Base-by-base conservation (phyloP, 2,888 invertebrate genomes). In the Bellardia pandia region DNA sequence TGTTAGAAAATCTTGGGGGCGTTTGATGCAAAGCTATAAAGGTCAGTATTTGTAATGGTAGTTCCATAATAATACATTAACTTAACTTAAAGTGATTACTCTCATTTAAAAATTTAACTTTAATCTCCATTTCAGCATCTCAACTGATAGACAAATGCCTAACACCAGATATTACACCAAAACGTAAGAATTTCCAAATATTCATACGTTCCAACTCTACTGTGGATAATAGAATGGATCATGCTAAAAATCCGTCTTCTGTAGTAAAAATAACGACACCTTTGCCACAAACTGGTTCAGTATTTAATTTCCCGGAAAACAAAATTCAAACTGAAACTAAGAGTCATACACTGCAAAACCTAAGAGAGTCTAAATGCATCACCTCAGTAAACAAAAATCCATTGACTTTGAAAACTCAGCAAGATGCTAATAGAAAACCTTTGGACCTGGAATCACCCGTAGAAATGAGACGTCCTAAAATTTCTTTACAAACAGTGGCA, bases 111-210 rank as follows among this genome's bases (percentile, higher is more conserved):
- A 11, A 51, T 51, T 51, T 13, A 11, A 40, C 5, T 40, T 40
- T 40, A 40, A 40, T 45, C n/a, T 3, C 42, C 1, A 64, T 71
- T 78, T 60, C n/a, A 83, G 83, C 5, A 11, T 60, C 79, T 4
- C 74, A 74, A 45, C 23, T 3, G 2, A 74, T 33, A 23, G 74
- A 69, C 6, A 75, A 69, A 74, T 68, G 79, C 53, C 60, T 45
- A 68, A 42, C 83, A 37, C 82, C 81, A 40, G 68, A 64, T 5
- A 62, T 62, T 42, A 66, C 14, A 30, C 13, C 76, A 48, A 75
- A 94, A 45, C 93, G 93, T 23, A 95, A 95, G 89, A 94, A 94
- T 79, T 91, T 95, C n/a, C 95, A 95, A 13, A 93, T 95, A 72
- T 95, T 95, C 90, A 94, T 95, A 83, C 93, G 95, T 6, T 94